These are phyloP conservation scores for Cyprinodon brontotheroides DNA, from an alignment of 2,113 vertebrate genomes.

Conservation along the genomic window DNA sequence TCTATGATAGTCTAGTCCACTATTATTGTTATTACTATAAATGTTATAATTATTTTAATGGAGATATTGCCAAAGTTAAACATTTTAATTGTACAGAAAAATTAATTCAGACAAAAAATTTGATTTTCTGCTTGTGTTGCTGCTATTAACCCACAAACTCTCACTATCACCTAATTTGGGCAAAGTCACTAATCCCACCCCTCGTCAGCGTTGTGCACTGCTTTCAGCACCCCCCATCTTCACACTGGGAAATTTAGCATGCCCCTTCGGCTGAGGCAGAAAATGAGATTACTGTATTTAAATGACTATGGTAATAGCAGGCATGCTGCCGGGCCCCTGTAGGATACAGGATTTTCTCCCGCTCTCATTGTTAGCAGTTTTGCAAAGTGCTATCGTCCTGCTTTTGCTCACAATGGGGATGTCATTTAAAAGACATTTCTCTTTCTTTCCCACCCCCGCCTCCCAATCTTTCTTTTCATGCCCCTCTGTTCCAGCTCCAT, in stretches of 20 bases:
- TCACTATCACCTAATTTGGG: constrained; percentile 41
- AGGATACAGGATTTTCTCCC: constrained; percentile 72
- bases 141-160: constrained; percentile 15
- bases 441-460: constrained; percentile 53
- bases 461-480: constrained; percentile 52
- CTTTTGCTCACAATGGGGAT: constrained; percentile 75
- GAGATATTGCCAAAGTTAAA: neutral
- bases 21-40: no score
- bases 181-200: constrained; percentile 71
- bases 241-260: constrained; percentile 80
- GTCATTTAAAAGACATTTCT: constrained; percentile 80
- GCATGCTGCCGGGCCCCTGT: constrained; percentile 79
- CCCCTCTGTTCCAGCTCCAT: constrained; percentile 56
- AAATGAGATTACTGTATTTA: constrained; percentile 99
- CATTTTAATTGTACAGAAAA: neutral
- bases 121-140: constrained; percentile 17
- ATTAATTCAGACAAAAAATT: neutral
- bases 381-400: constrained; percentile 76
- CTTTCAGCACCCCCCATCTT: constrained; percentile 46
- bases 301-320: constrained; percentile 99
- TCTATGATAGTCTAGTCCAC: no score
- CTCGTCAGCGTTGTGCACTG: constrained; percentile 38
- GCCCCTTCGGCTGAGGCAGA: constrained; percentile 89
- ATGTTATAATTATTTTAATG: no score
- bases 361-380: constrained; percentile 81